Evolutionary conservation across 92 coral and sea anemone genomes (phyloP).

Genomic region (Paramuricea clavata): DNA sequence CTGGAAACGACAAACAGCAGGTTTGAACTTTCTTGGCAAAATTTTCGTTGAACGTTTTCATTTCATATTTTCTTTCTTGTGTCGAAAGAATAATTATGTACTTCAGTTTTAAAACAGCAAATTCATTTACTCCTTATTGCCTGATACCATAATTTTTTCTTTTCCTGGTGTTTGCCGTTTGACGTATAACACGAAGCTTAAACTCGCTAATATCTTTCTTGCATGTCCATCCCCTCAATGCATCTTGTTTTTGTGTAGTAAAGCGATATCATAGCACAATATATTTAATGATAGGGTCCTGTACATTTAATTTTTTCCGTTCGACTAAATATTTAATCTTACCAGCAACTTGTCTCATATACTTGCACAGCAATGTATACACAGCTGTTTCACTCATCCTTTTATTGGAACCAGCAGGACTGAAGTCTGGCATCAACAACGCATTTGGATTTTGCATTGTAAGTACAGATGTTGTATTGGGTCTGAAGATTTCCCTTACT

Average conservation of each 20-base stretch:
- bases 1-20: too few species aligned
- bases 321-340: not conserved
- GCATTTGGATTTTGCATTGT: constrained; percentile 24
- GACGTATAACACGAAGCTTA: too few species aligned
- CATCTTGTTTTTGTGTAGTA: not conserved
- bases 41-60: too few species aligned
- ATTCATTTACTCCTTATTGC: too few species aligned
- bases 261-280: not conserved
- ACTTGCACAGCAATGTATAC: constrained; percentile 22
- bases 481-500: constrained; percentile 10
- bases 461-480: constrained; percentile 34
- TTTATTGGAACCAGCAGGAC: constrained; percentile 22
- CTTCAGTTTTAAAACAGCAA: too few species aligned
- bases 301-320: not conserved
- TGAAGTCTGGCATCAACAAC: constrained; percentile 21
- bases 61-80: too few species aligned
- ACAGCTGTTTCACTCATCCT: constrained; percentile 18
- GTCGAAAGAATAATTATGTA: too few species aligned
- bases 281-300: not conserved
- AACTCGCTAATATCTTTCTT: too few species aligned
- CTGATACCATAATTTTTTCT: too few species aligned
- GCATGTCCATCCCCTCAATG: too few species aligned
- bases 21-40: too few species aligned
- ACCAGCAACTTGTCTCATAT: constrained; percentile 48
- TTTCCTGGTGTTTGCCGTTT: too few species aligned